A percentile compares a stretch with the other conserved stretches of the same genome.
Evolutionary conservation across 2,113 vertebrate species (phyloP).

Genomic region (Dicrurus megarhynchus): DNA sequence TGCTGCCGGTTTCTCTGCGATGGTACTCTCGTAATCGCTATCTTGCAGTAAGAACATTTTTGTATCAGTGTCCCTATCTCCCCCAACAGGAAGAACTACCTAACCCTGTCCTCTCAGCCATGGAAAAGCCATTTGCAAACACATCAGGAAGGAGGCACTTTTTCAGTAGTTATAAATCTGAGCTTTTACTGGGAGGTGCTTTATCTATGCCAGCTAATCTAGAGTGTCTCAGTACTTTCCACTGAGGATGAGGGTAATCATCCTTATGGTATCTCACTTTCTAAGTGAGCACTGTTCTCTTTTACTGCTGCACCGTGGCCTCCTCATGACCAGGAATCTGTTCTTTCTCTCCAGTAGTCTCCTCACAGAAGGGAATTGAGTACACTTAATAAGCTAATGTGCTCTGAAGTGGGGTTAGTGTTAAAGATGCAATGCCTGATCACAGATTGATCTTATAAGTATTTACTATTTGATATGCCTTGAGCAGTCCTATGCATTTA

Average conservation of each 20-base stretch:
- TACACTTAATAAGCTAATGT: neutral
- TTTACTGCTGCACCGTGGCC: neutral
- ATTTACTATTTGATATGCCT: neutral
- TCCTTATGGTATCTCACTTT: neutral
- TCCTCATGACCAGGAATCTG: neutral
- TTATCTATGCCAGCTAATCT: neutral
- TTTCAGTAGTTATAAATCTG: neutral
- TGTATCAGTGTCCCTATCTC: neutral
- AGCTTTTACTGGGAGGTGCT: neutral
- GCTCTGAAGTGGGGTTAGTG: neutral
- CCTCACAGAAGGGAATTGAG: neutral
- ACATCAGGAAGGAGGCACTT: neutral
- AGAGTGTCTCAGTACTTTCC: neutral
- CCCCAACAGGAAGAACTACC: neutral
- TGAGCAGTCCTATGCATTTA: neutral
- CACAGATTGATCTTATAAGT: neutral
- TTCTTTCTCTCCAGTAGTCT: neutral
- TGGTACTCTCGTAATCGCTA: rapidly evolving
- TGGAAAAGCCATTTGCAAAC: neutral
- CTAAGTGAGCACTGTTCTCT: neutral
- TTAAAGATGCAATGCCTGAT: neutral
- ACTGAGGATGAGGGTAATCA: neutral
- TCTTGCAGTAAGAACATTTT: neutral
- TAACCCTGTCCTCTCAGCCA: neutral
- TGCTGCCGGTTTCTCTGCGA: neutral